Conservation (phyloP, 2,797 vertebrate species). For the Danio albolineatus region DNA sequence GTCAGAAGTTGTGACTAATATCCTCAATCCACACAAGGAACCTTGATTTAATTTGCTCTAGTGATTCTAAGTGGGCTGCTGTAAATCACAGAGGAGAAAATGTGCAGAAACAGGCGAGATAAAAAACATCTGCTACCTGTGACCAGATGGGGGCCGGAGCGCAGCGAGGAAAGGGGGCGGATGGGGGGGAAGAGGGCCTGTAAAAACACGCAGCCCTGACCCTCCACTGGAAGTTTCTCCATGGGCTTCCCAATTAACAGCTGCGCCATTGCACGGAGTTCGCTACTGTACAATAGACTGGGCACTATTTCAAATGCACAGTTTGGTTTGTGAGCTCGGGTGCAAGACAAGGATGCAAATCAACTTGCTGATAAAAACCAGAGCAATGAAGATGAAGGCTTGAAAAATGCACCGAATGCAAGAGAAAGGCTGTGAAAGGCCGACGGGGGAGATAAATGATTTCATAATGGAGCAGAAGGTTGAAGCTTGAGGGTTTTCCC, state of each 20-base stretch:
- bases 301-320: constrained; percentile 39
- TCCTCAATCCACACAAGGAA: constrained; percentile 78
- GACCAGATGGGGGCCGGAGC: constrained; percentile 57
- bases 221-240: constrained; percentile 62
- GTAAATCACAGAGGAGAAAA: constrained; percentile 78
- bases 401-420: constrained; percentile 36
- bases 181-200: constrained; percentile 55
- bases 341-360: constrained; percentile 44
- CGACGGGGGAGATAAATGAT: constrained; percentile 34
- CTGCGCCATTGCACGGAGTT: constrained; percentile 33
- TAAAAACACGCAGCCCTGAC: constrained; percentile 65
- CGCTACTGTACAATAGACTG: constrained; percentile 26
- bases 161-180: constrained; percentile 61
- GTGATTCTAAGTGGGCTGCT: constrained; percentile 74
- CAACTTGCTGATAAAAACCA: constrained; percentile 11
- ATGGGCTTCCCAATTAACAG: constrained; percentile 62
- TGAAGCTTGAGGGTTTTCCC: constrained; percentile 36
- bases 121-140: constrained; percentile 80
- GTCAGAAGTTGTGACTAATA: constrained; percentile 79
- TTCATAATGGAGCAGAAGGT: constrained; percentile 49
- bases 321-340: constrained; percentile 21
- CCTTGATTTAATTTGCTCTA: constrained; percentile 79
- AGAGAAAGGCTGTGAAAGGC: constrained; percentile 24
- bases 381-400: constrained; percentile 25
- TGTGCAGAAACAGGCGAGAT: constrained; percentile 74